Evolutionary conservation across 2,888 invertebrate species (phyloP).

Genomic region (Gisinianus flammeolus): DNA sequence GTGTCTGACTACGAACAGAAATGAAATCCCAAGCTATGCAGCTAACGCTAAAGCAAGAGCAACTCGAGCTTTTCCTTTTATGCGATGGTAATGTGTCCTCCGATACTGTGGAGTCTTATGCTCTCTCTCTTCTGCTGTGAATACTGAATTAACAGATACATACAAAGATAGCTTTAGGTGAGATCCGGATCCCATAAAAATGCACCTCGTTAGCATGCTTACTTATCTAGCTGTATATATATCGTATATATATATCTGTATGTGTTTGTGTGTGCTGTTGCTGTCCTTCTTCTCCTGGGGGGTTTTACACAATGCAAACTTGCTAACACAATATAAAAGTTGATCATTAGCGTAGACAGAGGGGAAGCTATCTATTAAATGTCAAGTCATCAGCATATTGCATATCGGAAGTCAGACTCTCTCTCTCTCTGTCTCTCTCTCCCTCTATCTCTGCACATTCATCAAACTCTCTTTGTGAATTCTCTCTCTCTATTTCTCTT

Average conservation of each 20-base stretch:
- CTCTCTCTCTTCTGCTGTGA: too few species aligned
- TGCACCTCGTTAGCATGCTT: constrained; percentile 49
- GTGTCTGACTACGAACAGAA: not conserved
- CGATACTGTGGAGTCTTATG: too few species aligned
- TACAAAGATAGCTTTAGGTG: constrained; percentile 42
- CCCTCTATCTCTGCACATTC: too few species aligned
- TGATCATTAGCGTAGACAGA: constrained; percentile 14
- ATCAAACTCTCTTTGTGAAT: not conserved
- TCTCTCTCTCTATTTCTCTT: not conserved
- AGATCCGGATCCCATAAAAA: constrained; percentile 52
- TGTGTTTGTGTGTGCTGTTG: constrained; percentile 7
- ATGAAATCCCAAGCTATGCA: constrained; percentile 4
- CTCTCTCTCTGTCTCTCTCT: too few species aligned
- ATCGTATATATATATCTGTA: too few species aligned
- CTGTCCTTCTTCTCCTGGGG: constrained; percentile 12
- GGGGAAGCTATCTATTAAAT: constrained; percentile 14
- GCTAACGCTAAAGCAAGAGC: too few species aligned
- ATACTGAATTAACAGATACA: too few species aligned
- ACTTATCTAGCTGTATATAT: too few species aligned
- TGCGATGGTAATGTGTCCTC: not conserved
- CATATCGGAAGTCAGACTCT: constrained; percentile 6
- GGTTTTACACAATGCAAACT: constrained; percentile 13
- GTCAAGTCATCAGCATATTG: constrained; percentile 7
- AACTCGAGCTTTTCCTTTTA: not conserved
- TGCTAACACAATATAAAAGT: constrained; percentile 16